phyloP scores from a whole-genome alignment of 1,140 invertebrate genomes.

The Zaprionus africanus region DNA sequence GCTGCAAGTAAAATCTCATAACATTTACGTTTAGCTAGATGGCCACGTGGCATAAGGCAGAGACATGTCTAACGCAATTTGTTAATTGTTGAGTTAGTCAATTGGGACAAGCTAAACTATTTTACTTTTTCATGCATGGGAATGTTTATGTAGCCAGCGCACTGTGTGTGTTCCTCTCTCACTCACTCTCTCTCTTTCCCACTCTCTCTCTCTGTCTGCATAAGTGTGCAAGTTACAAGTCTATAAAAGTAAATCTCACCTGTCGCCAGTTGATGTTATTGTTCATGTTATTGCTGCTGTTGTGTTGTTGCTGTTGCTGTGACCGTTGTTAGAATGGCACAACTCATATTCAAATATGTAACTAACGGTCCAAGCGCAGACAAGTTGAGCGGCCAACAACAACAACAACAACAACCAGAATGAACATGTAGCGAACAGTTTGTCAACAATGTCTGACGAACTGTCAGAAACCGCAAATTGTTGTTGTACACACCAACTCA shows the following conservation, averaged over 20 bases:
- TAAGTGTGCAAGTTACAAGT: constrained; percentile 6
- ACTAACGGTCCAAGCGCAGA: constrained; percentile 25
- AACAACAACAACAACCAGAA: constrained; percentile 11
- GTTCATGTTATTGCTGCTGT: not conserved
- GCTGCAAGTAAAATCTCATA: too few species aligned
- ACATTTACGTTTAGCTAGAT: too few species aligned
- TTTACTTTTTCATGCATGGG: not conserved
- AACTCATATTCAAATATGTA: constrained; percentile 22
- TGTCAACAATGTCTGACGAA: constrained; percentile 74
- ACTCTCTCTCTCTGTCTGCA: not conserved
- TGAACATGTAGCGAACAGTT: constrained; percentile 54
- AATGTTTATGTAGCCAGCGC: not conserved
- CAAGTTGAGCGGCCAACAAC: constrained; percentile 16
- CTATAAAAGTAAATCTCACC: constrained; percentile 11
- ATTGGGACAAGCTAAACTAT: not conserved
- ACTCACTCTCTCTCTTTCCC: not conserved
- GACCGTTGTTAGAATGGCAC: constrained; percentile 28
- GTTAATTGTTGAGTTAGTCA: not conserved
- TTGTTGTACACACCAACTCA: constrained; percentile 23
- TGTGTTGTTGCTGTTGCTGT: constrained; percentile 5
- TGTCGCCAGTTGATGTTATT: constrained; percentile 7
- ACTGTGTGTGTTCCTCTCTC: not conserved
- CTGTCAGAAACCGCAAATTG: constrained; percentile 71
- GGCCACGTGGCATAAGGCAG: not conserved
- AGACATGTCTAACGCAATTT: not conserved